These are phyloP conservation scores for Tetragonisca angustula DNA, from an alignment of 2,888 invertebrate species.

Conservation along the genomic window DNA sequence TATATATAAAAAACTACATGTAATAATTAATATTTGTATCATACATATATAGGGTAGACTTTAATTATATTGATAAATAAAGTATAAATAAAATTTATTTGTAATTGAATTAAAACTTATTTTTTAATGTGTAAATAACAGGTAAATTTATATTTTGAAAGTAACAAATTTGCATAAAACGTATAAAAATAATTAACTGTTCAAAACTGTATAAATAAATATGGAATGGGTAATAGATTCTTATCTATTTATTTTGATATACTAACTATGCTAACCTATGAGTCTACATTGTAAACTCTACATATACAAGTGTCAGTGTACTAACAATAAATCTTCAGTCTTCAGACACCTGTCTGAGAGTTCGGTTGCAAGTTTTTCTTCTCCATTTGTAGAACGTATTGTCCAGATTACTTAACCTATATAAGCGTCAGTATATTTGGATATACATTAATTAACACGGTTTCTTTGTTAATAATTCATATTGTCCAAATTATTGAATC, in stretches of 20 bases:
- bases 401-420: not conserved
- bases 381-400: not conserved
- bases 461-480: not conserved
- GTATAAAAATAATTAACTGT: not conserved
- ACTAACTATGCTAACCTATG: not conserved
- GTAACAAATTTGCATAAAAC: not conserved
- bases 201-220: not conserved
- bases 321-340: constrained; percentile 32
- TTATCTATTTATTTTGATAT: not conserved
- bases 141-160: not conserved
- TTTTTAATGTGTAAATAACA: not conserved
- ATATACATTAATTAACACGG: constrained; percentile 16
- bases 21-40: not conserved
- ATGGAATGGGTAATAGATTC: not conserved
- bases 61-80: not conserved
- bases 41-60: not conserved
- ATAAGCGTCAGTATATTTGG: not conserved
- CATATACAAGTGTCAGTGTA: not conserved
- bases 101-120: no score
- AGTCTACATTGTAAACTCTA: no score
- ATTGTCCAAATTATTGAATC: not conserved
- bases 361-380: not conserved
- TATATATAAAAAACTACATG: not conserved
- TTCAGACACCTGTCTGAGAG: constrained; percentile 43
- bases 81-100: no score